Conservation (phyloP, 2,797 vertebrate genomes). For the Etheostoma nigrum region DNA sequence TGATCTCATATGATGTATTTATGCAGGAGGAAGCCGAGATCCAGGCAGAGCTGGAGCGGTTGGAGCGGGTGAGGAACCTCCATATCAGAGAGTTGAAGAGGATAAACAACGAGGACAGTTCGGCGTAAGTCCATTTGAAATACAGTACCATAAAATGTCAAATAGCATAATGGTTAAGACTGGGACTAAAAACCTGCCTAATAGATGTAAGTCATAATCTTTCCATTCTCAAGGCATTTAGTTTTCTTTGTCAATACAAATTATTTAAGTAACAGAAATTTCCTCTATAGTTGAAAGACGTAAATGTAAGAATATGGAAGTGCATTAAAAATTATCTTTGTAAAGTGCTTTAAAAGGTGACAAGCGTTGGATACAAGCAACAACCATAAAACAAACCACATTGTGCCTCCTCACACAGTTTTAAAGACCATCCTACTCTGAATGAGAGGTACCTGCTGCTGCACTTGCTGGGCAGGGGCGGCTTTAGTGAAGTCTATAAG, state of each 20-base stretch:
- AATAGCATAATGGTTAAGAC: not conserved
- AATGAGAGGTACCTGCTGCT: constrained; percentile 98
- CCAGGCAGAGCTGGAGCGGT: constrained; percentile 96
- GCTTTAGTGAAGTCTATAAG: constrained; percentile 99
- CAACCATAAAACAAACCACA: not conserved
- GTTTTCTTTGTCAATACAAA: not conserved
- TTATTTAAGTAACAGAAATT: not conserved
- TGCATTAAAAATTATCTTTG: not conserved
- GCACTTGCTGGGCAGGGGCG: constrained; percentile 97
- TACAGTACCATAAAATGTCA: not conserved
- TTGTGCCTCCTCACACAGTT: constrained; percentile 81
- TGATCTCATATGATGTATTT: not conserved
- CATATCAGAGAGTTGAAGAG: constrained; percentile 99
- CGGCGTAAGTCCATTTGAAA: constrained; percentile 87
- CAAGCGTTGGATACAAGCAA: not conserved
- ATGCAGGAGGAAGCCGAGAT: constrained; percentile 98
- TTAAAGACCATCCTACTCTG: constrained; percentile 99
- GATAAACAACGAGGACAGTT: constrained; percentile 99
- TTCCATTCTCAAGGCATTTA: not conserved
- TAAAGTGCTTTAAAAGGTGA: not conserved
- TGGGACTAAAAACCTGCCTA: not conserved
- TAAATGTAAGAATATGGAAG: not conserved
- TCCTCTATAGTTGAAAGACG: not conserved
- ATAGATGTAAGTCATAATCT: not conserved
- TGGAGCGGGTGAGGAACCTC: constrained; percentile 98